These are phyloP conservation scores for Indri indri DNA, from an alignment of 2,113 vertebrate genomes.

Conservation along the genomic window DNA sequence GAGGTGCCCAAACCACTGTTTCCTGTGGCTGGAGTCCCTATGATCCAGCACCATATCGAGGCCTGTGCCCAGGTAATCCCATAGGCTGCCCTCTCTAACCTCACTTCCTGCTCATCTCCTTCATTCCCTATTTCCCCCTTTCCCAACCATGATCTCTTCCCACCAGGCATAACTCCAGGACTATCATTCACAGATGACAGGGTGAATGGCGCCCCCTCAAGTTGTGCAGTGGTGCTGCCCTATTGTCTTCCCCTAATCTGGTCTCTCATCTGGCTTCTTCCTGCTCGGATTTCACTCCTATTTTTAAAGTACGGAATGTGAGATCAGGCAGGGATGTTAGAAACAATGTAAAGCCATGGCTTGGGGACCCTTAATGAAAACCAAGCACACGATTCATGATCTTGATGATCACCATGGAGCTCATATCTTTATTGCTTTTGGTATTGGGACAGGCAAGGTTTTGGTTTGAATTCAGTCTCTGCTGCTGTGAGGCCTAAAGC, in stretches of 20 bases:
- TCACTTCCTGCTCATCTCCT: neutral
- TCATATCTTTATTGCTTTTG: constrained; percentile 40
- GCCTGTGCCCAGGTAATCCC: constrained; percentile 92
- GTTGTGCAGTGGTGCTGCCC: neutral
- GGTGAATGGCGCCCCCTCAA: neutral
- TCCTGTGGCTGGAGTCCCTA: constrained; percentile 97
- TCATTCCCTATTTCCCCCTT: neutral
- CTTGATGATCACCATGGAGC: neutral
- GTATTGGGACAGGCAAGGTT: neutral
- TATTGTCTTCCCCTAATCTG: neutral
- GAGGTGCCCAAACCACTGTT: constrained; percentile 98
- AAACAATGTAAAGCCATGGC: neutral
- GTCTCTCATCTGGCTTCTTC: constrained; percentile 22
- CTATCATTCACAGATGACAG: neutral
- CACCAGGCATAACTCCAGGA: neutral
- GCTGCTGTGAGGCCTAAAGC: neutral
- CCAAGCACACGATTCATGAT: neutral
- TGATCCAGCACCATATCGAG: constrained; percentile 98
- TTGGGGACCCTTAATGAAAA: neutral
- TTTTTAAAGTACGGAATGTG: constrained; percentile 18
- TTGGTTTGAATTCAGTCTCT: neutral
- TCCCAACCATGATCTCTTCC: neutral
- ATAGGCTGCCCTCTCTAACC: neutral
- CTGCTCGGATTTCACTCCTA: constrained; percentile 23
- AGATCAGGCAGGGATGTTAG: neutral